Conservation (phyloP, 2,888 invertebrate species). For the Punctoribates punctum region DNA sequence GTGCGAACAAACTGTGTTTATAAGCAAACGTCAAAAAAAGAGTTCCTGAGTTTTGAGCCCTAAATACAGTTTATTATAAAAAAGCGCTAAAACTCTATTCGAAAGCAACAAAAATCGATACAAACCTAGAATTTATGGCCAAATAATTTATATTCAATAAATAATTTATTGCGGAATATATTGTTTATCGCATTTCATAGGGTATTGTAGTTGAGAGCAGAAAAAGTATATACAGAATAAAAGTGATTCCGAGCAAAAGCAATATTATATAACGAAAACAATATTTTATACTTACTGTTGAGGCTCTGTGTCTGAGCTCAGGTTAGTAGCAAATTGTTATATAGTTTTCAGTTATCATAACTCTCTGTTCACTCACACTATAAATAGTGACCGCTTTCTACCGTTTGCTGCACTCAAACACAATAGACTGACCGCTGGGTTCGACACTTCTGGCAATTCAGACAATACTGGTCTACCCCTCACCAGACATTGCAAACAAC, state of each 20-base stretch:
- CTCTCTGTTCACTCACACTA: background rate
- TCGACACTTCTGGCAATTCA: conserved; percentile 16
- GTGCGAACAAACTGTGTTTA: background rate
- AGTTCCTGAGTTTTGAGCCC: background rate
- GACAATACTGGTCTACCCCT: background rate
- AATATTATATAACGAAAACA: conserved; percentile 9
- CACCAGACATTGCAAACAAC: too few species aligned
- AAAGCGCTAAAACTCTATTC: background rate
- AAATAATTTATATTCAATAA: conserved; percentile 31
- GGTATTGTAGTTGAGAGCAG: background rate
- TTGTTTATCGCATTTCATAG: background rate
- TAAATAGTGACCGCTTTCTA: conserved; percentile 27
- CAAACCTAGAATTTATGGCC: conserved; percentile 13
- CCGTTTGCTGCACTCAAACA: background rate
- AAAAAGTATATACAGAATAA: background rate
- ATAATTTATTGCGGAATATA: conserved; percentile 25
- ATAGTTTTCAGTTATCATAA: conserved; percentile 30
- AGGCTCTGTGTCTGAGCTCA: background rate
- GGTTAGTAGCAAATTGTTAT: background rate
- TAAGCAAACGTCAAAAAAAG: background rate
- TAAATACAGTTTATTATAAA: background rate
- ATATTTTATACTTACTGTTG: background rate
- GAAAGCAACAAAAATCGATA: conserved; percentile 8
- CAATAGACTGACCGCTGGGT: conserved; percentile 14
- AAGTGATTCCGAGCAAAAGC: background rate